phyloP scores from a whole-genome alignment of 2,888 invertebrate genomes.

The Microchrysa polita region DNA sequence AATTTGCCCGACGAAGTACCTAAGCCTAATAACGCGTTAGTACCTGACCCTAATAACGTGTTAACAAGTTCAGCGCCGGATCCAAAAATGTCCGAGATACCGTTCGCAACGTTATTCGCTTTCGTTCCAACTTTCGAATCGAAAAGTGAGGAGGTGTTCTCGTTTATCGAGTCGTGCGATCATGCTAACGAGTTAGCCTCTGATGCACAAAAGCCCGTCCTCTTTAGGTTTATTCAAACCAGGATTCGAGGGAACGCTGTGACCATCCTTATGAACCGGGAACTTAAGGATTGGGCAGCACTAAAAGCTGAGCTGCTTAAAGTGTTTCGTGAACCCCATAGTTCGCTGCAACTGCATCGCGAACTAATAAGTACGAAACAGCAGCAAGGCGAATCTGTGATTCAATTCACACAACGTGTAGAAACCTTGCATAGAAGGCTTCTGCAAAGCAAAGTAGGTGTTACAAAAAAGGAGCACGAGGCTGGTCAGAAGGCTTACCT shows the following conservation, averaged over 20 bases:
- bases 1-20: too few relatives aligned
- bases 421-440: background rate
- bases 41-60: too few relatives aligned
- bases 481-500: too few relatives aligned
- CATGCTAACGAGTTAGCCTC: background rate
- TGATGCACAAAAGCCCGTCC: slow-evolving; percentile 14
- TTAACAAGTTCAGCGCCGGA: too few relatives aligned
- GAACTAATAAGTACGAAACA: slow-evolving; percentile 35
- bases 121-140: background rate
- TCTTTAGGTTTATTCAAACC: slow-evolving; percentile 23
- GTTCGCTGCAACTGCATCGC: slow-evolving; percentile 27
- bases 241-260: background rate
- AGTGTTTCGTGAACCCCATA: background rate
- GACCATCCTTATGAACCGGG: slow-evolving; percentile 6
- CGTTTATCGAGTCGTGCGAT: background rate
- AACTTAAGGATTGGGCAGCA: slow-evolving; percentile 31
- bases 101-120: too few relatives aligned
- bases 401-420: slow-evolving; percentile 33
- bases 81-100: too few relatives aligned
- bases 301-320: background rate
- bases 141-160: background rate
- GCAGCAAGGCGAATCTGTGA: slow-evolving; percentile 26
- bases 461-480: too few relatives aligned
- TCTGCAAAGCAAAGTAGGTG: too few relatives aligned
- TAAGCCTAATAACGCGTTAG: too few relatives aligned